Evolutionary conservation across 2,113 vertebrate genomes (phyloP).

Genomic region (Pungitius pungitius): DNA sequence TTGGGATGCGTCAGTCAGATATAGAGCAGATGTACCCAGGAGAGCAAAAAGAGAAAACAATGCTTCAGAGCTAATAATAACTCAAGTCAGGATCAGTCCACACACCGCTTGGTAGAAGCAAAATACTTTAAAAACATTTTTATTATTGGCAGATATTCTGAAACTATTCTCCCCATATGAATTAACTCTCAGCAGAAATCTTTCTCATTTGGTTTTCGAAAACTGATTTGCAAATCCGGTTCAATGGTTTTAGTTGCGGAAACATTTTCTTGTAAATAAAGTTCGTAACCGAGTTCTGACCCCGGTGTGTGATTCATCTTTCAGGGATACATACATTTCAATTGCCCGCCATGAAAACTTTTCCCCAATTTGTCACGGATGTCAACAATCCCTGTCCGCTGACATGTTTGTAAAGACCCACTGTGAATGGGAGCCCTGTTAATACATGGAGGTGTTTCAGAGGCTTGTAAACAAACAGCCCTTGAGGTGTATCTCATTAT

Average conservation of each 20-base stretch:
- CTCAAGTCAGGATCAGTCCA: constrained; percentile 50
- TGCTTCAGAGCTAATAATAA: constrained; percentile 42
- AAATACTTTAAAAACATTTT: constrained; percentile 7
- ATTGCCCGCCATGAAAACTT: constrained; percentile 12
- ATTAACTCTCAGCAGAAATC: neutral
- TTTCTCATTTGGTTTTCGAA: neutral
- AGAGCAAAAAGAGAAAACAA: constrained; percentile 52
- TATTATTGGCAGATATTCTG: neutral
- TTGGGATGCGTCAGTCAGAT: constrained; percentile 60
- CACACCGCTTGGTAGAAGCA: neutral
- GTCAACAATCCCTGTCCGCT: constrained; percentile 19
- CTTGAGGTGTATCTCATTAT: constrained; percentile 70
- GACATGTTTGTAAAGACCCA: constrained; percentile 45
- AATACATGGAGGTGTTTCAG: constrained; percentile 57
- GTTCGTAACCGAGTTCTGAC: too few species aligned
- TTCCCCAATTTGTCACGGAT: constrained; percentile 21
- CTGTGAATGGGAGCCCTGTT: constrained; percentile 61
- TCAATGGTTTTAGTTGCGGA: neutral
- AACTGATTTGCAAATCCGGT: too few species aligned
- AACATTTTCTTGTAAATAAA: neutral
- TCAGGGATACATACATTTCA: too few species aligned
- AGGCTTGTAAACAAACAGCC: constrained; percentile 62
- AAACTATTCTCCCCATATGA: neutral
- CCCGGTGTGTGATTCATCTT: too few species aligned
- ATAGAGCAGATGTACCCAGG: constrained; percentile 47